Conservation (phyloP, 2,113 vertebrate species). For the Varanus komodoensis region DNA sequence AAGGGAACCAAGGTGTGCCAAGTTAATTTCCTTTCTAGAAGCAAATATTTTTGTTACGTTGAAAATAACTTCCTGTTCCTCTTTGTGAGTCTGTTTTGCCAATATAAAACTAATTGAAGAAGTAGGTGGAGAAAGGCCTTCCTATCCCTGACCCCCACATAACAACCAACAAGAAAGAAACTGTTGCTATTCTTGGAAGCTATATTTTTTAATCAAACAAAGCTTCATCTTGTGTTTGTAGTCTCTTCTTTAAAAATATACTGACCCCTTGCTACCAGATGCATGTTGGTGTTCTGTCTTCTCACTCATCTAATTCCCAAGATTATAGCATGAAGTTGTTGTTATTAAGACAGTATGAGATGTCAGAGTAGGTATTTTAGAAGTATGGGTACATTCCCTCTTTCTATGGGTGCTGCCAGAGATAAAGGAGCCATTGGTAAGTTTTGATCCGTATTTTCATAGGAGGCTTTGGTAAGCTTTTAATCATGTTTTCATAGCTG, state of each 20-base stretch:
- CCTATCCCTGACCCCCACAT: no score
- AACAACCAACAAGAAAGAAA: conserved; percentile 2
- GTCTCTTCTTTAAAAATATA: neutral
- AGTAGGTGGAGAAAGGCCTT: no score
- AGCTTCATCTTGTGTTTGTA: neutral
- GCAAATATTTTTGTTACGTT: conserved; percentile 58
- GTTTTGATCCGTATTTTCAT: neutral
- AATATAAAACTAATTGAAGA: neutral
- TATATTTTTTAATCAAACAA: conserved; percentile 22
- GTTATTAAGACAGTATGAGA: neutral
- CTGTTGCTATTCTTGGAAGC: conserved; percentile 10
- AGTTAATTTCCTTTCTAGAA: conserved; percentile 64
- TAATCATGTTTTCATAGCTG: neutral
- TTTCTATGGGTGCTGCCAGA: neutral
- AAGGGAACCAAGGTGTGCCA: conserved; percentile 51
- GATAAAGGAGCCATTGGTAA: neutral
- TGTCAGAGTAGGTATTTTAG: neutral
- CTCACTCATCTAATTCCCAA: neutral
- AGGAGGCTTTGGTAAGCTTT: neutral
- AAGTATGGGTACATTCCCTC: neutral
- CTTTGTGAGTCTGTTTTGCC: conserved; percentile 28
- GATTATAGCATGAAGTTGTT: neutral
- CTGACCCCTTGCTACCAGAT: neutral
- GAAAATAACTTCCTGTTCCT: conserved; percentile 57
- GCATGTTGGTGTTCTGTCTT: conserved; percentile 19